Evolutionary conservation across 2,797 vertebrate genomes (phyloP).

Genomic region (Coreius guichenoti): DNA sequence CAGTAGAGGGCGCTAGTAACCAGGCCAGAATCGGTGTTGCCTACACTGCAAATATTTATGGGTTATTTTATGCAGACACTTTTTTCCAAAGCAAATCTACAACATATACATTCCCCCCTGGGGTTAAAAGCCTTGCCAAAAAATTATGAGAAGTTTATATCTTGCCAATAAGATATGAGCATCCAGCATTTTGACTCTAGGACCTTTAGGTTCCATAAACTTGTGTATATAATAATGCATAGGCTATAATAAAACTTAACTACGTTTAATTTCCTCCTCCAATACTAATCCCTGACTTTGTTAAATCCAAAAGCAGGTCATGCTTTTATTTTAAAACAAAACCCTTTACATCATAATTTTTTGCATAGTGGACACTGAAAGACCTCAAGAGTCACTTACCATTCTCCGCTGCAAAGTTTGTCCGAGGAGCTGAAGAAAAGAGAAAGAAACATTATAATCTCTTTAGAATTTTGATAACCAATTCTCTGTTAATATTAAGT

Average conservation of each 20-base stretch:
- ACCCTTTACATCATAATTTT: background rate
- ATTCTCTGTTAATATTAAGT: background rate
- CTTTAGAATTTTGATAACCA: background rate
- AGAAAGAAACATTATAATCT: background rate
- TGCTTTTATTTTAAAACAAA: background rate
- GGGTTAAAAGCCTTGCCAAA: background rate
- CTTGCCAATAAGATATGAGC: background rate
- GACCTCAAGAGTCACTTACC: slow-evolving; percentile 78
- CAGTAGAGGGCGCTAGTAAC: slow-evolving; percentile 42
- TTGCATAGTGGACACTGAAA: background rate
- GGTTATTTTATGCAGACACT: background rate
- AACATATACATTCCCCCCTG: background rate
- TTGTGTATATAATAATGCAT: background rate
- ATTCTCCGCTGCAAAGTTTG: slow-evolving; percentile 86
- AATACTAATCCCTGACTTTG: background rate
- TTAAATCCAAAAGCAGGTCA: background rate
- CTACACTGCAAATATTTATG: background rate
- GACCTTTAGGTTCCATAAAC: background rate
- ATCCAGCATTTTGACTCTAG: background rate
- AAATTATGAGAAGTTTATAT: background rate
- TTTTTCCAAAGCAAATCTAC: background rate
- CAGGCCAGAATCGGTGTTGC: background rate
- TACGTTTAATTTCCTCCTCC: background rate
- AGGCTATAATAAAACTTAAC: background rate
- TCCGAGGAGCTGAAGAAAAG: slow-evolving; percentile 84